Evolutionary conservation across 2,888 invertebrate genomes (phyloP).

Genomic region (Lumbricus terrestris): DNA sequence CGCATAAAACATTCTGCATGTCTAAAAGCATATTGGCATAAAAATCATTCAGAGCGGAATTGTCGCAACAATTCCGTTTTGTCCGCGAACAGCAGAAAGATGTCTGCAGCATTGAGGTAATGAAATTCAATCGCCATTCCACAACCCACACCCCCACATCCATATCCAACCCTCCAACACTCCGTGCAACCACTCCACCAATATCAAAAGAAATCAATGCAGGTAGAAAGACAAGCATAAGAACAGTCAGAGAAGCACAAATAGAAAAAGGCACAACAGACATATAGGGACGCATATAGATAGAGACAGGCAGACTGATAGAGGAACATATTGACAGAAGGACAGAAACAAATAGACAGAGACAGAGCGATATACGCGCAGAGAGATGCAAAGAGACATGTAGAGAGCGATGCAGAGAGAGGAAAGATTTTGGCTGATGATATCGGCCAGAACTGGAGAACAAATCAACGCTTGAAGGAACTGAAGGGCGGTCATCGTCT

Average conservation of each 20-base stretch:
- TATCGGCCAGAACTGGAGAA: neutral
- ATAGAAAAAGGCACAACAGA: neutral
- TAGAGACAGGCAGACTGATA: neutral
- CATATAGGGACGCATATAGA: neutral
- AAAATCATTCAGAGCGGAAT: neutral
- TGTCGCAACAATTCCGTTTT: neutral
- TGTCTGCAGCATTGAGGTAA: neutral
- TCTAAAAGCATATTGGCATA: neutral
- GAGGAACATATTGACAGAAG: neutral
- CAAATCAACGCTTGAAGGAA: neutral
- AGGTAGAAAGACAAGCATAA: neutral
- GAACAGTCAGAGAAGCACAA: neutral
- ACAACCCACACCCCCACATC: too few relatives aligned
- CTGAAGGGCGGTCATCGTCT: neutral
- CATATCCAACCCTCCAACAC: neutral
- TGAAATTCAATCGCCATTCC: slow-evolving; percentile 3
- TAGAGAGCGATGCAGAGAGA: neutral
- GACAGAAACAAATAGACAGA: neutral
- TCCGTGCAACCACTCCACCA: neutral
- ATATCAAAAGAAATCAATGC: neutral
- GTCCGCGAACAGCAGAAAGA: neutral
- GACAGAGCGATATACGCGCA: neutral
- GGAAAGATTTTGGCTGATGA: neutral
- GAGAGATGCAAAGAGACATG: neutral
- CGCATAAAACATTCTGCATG: neutral